Evolutionary conservation across 1,140 invertebrate genomes (phyloP), one percentile per base, ranked within the genome.

Genomic region (Orchestia grillus): DNA sequence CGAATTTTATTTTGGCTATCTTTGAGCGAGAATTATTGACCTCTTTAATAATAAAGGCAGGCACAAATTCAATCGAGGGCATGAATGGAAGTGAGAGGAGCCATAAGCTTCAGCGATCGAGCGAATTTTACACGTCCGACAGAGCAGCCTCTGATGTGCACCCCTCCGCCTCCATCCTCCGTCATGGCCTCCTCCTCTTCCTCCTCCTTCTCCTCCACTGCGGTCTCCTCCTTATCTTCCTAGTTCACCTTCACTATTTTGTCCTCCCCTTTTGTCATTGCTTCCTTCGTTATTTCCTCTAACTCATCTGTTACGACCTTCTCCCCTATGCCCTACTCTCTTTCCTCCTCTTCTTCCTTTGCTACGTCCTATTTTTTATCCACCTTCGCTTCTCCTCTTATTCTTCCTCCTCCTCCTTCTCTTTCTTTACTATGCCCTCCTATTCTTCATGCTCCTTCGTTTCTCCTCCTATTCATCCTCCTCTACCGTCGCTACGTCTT

Each of bases 1-100:
- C 92, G 92, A 94, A 94, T 94, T 94, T 94, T 94, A 94, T 94
- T 94, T 94, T 44, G 92, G 43, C 92, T 94, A 94, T 47, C 92
- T 94, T 94, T 94, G 92, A 94, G 44, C 43, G 44, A 94, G 92
- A 94, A 45, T 94, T 94, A 94, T 94, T 94, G 92, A 94, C 92
- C 92, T 94, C 92, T 94, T 94, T 94, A 94, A 94, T 94, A 94
- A 94, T 94, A 94, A 94, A 45, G 44, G 92, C 92, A 16, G 41
- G 19, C 40, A 94, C 92, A 94, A 94, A 94, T 94, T 94, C 41
- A 94, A 94, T 94, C 44, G 43, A 47, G 92, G 92, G 41, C 92
- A 44, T 94, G 92, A 94, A 94, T 45, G 40, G 92, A 94, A 47
- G 36, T 94, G 92, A 94, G 92, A 47, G 43, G 40, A 44, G 41